Base-by-base conservation (phyloP, 92 coral and sea anemone genomes). In the Porites divaricata region DNA sequence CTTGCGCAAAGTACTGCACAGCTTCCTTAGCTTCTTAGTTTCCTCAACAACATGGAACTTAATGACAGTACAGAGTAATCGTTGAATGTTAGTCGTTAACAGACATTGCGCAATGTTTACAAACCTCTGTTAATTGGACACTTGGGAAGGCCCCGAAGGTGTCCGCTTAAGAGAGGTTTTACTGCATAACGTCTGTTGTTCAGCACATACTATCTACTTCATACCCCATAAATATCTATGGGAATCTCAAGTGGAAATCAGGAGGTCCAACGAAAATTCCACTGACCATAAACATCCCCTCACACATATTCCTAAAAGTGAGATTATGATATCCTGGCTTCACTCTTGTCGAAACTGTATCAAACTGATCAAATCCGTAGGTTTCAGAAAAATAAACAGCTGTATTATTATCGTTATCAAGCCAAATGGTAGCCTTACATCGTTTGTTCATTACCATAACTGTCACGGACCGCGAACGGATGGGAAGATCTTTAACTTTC, bases 251-350 rank as follows among this genome's bases (percentile, higher is more conserved):
- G 19, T 54, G 53, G 51, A 76, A 83, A 72, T 91, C 94, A 25
- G 89, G 84, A 1, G 94, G 89, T 75, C 94, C 94, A 77, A 91
- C 67, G 23, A 91, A 69, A n/a, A 79, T 50, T 52, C 91, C 94
- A 63, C 76, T 76, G 6, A 88, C 58, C 72, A 82, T 28, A 16
- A 88, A 74, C 69, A 80, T 35, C 26, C 88, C 95, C 8, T 85
- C 11, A 16, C 67, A 61, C 8, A 77, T 56, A 22, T 72, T 75
- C 49, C 59, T 51, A 24, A 88, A 50, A 50, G 88, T 88, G 41
- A 91, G 59, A 0, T 71, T 72, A 54, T 85, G 95, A 61, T 70
- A 49, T 16, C 95, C 90, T 52, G 87, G 81, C 8, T 59, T 20
- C 8, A 91, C 75, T 64, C 80, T 78, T 13, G 67, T 64, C 48